Evolutionary conservation across 1,140 invertebrate genomes (phyloP), one percentile per base, ranked within the genome.

Genomic region (Gryllus bimaculatus): DNA sequence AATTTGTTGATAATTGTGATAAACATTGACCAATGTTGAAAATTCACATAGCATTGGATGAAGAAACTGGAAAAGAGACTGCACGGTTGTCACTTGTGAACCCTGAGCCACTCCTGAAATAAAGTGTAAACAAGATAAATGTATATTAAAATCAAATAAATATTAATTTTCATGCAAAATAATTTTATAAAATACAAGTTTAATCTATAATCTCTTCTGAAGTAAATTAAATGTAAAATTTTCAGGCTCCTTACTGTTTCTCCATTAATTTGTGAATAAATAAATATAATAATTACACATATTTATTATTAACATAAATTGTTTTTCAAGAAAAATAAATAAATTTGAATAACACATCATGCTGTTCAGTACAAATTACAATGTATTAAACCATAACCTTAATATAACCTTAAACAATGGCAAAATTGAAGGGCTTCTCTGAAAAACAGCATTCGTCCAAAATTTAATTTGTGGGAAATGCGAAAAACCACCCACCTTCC

Each of bases 1-100:
- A 78, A 96, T 90, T 79, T 92, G 89, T 76, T 92, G 91, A 86
- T 94, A 95, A 86, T 95, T 95, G 85, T 94, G 93, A 84, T 94
- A 96, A 7, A 93, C 83, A 78, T 89, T 91, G 39, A 95, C 83
- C 47, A 95, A 86, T 48, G 88, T 88, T 5, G 92, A 90, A 81
- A 92, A 85, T 83, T 93, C 90, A 18, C 87, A 86, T 78, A 95
- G 83, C 20, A 94, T 86, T 0, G 90, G 90, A 73, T 88, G 87
- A 5, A 93, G 84, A 83, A 92, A 90, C 80, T 88, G 85, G 84
- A 92, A 93, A 8, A 94, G 84, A 20, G 88, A 85, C 78, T 90
- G 85, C 66, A 90, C 88, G 73, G 90, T 90, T 12, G 88, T 83
- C 47, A 90, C 87, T 83, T 90, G 84, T 75, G 88, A 85, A 73